phyloP scores from a whole-genome alignment of 2,888 invertebrate genomes.

The Magallana nippona region DNA sequence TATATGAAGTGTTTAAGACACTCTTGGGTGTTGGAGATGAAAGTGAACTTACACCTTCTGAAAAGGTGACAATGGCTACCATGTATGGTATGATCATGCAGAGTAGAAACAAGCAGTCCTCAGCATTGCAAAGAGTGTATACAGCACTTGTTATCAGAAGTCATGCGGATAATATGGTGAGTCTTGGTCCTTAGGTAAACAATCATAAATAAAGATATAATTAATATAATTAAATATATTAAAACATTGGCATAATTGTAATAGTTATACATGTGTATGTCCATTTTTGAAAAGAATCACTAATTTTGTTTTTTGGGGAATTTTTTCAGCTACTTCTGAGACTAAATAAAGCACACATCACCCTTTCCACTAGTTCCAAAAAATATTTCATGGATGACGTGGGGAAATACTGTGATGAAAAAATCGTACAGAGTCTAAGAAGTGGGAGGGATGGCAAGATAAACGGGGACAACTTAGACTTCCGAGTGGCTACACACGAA shows the following conservation, averaged over 20 bases:
- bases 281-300: too few species aligned
- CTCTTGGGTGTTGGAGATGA: background rate
- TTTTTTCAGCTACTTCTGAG: conserved; percentile 39
- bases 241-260: too few species aligned
- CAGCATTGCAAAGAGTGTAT: background rate
- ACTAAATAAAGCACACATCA: conserved; percentile 41
- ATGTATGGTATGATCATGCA: conserved; percentile 19
- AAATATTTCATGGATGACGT: conserved; percentile 31
- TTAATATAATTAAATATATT: too few species aligned
- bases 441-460: conserved; percentile 42
- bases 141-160: background rate
- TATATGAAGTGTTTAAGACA: too few species aligned
- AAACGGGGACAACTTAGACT: conserved; percentile 48
- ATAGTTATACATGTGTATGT: too few species aligned
- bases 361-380: conserved; percentile 39
- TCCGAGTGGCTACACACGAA: conserved; percentile 26
- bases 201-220: too few species aligned
- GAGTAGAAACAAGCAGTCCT: conserved; percentile 18
- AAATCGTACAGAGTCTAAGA: conserved; percentile 30
- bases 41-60: background rate
- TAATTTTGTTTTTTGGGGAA: too few species aligned
- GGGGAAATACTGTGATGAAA: conserved; percentile 41
- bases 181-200: background rate
- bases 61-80: conserved; percentile 29
- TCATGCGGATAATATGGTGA: background rate